Conservation (phyloP, 1,140 invertebrate genomes). For the Hetaerina americana region DNA sequence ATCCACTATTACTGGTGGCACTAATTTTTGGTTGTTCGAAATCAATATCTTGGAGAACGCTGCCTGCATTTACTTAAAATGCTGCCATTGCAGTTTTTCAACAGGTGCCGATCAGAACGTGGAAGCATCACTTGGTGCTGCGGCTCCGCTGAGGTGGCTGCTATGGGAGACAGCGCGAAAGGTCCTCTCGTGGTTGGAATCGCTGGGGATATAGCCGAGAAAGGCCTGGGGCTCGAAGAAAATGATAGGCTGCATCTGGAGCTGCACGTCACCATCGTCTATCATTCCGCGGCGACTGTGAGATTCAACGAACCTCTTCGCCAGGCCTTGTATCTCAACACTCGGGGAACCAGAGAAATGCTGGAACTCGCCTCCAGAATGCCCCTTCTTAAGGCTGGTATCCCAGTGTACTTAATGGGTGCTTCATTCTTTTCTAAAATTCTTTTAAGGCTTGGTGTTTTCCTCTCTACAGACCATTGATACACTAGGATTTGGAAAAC, state of each 20-base stretch:
- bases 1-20: too few relatives aligned
- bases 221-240: constrained; percentile 41
- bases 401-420: too few relatives aligned
- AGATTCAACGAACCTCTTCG: constrained; percentile 49
- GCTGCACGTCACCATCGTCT: constrained; percentile 48
- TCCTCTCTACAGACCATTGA: too few relatives aligned
- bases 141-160: neutral
- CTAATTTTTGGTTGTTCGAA: too few relatives aligned
- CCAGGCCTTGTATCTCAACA: constrained; percentile 48
- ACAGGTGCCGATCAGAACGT: neutral
- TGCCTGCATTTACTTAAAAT: too few relatives aligned
- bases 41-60: too few relatives aligned
- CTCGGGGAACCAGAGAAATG: constrained; percentile 44
- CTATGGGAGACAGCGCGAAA: neutral
- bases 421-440: too few relatives aligned
- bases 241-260: constrained; percentile 37
- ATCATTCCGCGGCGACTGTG: constrained; percentile 51
- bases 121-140: neutral
- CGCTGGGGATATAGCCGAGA: constrained; percentile 38
- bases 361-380: constrained; percentile 50
- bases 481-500: too few relatives aligned
- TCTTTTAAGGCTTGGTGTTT: too few relatives aligned
- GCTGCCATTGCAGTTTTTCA: too few relatives aligned
- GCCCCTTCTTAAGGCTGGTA: constrained; percentile 42
- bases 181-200: neutral